Conservation (phyloP, 2,113 vertebrate species). For the Irena cyanogastra region DNA sequence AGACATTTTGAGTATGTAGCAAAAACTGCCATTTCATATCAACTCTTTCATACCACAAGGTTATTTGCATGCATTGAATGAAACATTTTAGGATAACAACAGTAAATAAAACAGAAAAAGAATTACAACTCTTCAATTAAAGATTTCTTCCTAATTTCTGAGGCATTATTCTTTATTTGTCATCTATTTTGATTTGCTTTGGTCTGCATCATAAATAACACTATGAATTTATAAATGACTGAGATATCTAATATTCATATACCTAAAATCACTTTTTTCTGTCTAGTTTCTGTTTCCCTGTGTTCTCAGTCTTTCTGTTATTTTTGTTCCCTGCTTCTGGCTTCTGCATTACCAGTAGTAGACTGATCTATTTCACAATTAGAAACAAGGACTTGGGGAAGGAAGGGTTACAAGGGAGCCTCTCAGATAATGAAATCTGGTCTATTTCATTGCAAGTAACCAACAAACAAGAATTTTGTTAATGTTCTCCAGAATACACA, state of each 20-base stretch:
- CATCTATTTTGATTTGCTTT: not conserved
- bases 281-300: not conserved
- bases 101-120: not conserved
- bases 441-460: not conserved
- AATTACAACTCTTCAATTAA: not conserved
- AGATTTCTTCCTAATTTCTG: not conserved
- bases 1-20: not conserved
- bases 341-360: not conserved
- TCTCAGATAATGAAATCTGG: not conserved
- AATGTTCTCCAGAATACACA: not conserved
- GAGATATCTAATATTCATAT: not conserved
- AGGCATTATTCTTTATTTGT: not conserved
- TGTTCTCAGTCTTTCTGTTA: not conserved
- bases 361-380: not conserved
- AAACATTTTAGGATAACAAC: not conserved
- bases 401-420: not conserved
- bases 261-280: not conserved
- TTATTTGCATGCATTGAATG: not conserved
- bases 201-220: not conserved
- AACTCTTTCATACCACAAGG: not conserved
- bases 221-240: not conserved
- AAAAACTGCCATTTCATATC: not conserved
- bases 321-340: not conserved
- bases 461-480: not conserved
- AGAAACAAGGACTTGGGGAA: not conserved